These are phyloP conservation scores for Gymnocheta viridis DNA, from an alignment of 2,888 invertebrate species.

Conservation along the genomic window DNA sequence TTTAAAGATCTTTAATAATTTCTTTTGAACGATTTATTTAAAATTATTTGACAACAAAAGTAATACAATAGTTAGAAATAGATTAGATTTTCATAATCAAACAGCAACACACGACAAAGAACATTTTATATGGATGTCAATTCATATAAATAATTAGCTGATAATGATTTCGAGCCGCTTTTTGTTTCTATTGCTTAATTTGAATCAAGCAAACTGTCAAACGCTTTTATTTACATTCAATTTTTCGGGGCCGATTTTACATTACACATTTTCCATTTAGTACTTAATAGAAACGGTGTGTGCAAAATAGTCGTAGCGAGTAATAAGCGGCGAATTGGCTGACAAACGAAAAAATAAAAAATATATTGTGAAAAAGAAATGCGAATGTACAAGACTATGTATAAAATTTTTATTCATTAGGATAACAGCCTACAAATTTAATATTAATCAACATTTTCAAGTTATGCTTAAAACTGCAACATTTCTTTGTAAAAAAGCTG, in stretches of 20 bases:
- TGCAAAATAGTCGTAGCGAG: conserved; percentile 63
- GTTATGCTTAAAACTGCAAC: neutral
- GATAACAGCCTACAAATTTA: neutral
- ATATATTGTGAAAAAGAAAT: conserved; percentile 51
- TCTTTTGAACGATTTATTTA: too few species aligned
- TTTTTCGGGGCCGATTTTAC: conserved; percentile 19
- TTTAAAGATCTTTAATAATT: too few species aligned
- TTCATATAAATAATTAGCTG: neutral
- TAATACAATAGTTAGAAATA: too few species aligned
- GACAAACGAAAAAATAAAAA: conserved; percentile 56
- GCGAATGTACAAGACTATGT: conserved; percentile 62
- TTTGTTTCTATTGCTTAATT: neutral
- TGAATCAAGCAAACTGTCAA: conserved; percentile 19
- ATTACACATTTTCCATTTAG: conserved; percentile 35
- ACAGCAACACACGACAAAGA: too few species aligned
- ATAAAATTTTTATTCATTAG: conserved; percentile 29
- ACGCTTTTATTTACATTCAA: conserved; percentile 26
- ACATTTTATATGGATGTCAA: neutral
- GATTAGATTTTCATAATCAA: too few species aligned
- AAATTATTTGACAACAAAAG: too few species aligned
- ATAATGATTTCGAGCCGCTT: neutral
- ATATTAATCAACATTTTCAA: neutral
- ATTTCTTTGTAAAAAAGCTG: conserved; percentile 36
- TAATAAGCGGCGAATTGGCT: conserved; percentile 61
- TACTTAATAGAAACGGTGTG: conserved; percentile 32